Base-by-base conservation (phyloP, 1,140 invertebrate species). In the Apis dorsata region DNA sequence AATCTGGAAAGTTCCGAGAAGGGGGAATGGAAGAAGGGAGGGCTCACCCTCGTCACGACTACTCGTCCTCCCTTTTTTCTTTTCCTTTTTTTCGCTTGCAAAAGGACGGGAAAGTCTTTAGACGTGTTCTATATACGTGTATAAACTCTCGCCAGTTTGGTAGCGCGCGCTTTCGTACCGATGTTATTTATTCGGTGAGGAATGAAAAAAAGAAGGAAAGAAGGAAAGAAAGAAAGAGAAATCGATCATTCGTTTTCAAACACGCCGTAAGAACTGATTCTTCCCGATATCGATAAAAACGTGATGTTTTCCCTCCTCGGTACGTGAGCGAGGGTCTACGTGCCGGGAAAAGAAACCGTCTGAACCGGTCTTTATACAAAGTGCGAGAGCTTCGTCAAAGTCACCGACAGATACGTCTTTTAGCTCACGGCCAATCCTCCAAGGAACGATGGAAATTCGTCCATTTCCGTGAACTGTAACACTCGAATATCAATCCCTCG, bases 361-460 rank as follows among this genome's bases (percentile, higher is more conserved):
- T 24, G 51, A 44, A 66, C 51, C 53, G 66, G 68, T 66, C 76
- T 86, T 87, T 74, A 17, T 57, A 60, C 53, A 44, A 82, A 77
- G 24, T 74, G 72, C 49, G 62, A 44, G 24, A 81, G 75, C 78
- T 87, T 62, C 85, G 86, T 87, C 86, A 87, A 84, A 87, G 86
- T 87, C 85, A 83, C 17, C 66, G 72, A 63, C 86, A 87, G 86
- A 84, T 59, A 69, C 66, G 74, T 75, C 81, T 28, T 83, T 66
- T 70, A 21, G 15, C 34, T 34, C 34, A 2, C 34, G 34, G 34
- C 62, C 11, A 53, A 34, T 57, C 75, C 19, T 83, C 66, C 68
- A 55, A 60, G 51, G 28, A 28, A 1, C 62, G 15, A 59, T 51
- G 63, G 71, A 15, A 57, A 81, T 60, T 66, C n/a, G 21, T 71